phyloP scores from a whole-genome alignment of 2,113 vertebrate genomes.

The Ranitomeya imitator region DNA sequence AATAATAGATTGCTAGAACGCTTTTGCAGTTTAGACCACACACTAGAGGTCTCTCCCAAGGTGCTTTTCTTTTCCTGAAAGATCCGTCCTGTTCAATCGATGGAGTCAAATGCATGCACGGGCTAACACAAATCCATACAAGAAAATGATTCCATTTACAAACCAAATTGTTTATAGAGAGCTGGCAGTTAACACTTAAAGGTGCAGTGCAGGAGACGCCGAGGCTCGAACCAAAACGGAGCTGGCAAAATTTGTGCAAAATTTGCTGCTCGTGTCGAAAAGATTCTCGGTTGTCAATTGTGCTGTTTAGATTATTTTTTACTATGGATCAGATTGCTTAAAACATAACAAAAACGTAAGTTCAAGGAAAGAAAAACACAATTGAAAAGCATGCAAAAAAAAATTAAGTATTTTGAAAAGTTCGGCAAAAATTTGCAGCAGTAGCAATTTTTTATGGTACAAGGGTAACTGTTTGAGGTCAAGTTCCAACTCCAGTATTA shows the following conservation, averaged over 20 bases:
- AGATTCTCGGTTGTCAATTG: not conserved
- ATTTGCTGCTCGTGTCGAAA: not conserved
- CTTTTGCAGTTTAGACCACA: conserved; percentile 46
- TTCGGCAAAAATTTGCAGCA: no score
- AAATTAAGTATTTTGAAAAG: no score
- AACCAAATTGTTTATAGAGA: conserved; percentile 57
- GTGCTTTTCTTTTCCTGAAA: conserved; percentile 39
- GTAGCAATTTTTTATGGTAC: no score
- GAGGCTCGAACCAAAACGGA: not conserved
- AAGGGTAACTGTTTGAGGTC: no score
- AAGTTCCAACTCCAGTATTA: no score
- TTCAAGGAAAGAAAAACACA: no score
- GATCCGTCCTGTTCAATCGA: conserved; percentile 50
- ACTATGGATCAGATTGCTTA: no score
- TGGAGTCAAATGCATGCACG: conserved; percentile 46
- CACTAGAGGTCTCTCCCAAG: conserved; percentile 52
- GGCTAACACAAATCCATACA: conserved; percentile 49
- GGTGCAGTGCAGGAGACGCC: not conserved
- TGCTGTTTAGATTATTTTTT: not conserved
- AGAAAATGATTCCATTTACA: conserved; percentile 55
- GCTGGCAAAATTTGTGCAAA: not conserved
- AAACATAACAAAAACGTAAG: no score
- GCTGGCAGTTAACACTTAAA: conserved; percentile 48
- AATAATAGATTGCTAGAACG: conserved; percentile 40
- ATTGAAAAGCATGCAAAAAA: no score